Base-by-base conservation (phyloP, 2,113 vertebrate genomes). In the Psittacula cyanocephala region DNA sequence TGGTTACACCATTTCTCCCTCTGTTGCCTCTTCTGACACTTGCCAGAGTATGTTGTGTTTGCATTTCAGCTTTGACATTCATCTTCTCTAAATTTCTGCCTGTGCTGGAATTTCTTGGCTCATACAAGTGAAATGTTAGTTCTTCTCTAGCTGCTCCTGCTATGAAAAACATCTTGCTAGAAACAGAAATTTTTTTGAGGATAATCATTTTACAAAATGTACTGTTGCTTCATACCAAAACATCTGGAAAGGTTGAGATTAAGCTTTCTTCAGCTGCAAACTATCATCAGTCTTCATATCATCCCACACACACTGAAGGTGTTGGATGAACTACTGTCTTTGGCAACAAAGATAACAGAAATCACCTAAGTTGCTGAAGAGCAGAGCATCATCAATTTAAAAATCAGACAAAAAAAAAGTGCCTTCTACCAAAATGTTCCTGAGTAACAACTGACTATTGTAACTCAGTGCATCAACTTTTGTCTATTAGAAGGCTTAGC, bases 61-160 rank as follows among this genome's bases (percentile, higher is more conserved):
- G 57, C 29, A 28, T 68, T 87, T 92, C 84, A 93, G 81, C 39
- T 65, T 17, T 75, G 74, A 94, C n/a, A 81, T 44, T 78, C n/a
- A 78, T 70, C 43, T 49, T 31, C 25, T 22, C 53, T 74, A 6
- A 87, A 89, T 91, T 75, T 95, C 91, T 91, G 33, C 81, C 59
- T 43, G 50, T 89, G 78, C 78, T 68, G 84, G 93, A 89, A 94
- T 89, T 94, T 81, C 74, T 96, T 96, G 78, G 87, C 81, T 72
- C 87, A 43, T 31, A 23, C 13, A 74, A 89, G 25, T 12, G 50
- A 89, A 86, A 89, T 49, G 41, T 75, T 74, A 76, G 24, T 50
- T 68, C 33, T 89, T 49, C 60, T 63, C 28, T 49, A 37, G 50
- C 20, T 78, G 23, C 17, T 93, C 25, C 65, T 83, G 46, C 81